Base-by-base conservation (phyloP, 2,888 invertebrate genomes). In the Oeneis ivallda region DNA sequence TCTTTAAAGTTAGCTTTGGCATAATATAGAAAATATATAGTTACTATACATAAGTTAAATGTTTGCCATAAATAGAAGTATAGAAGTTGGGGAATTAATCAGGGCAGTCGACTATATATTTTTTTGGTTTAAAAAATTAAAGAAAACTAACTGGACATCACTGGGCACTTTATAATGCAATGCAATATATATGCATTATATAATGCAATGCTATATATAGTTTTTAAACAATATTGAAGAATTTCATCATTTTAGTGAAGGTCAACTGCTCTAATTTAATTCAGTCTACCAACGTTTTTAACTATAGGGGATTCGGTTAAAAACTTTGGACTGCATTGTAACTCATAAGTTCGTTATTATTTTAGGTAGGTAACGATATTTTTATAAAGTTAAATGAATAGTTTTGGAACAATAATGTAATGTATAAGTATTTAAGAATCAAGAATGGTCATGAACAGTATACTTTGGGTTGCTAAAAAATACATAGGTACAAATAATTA, bases 1-100 rank as follows among this genome's bases (percentile, higher is more conserved):
- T 37, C 15, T 32, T 47, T 37, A 8, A 43, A 11, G 5, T 49
- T 19, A 47, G 9, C 15, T 1, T 61, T 26, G 39, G 41, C 26
- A 19, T 43, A 17, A 19, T 43, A 17, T 54, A 54, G 15, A 37
- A n/a, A 50, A 11, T 11, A 26, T 9, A 11, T 50, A 49, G 17
- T 10, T 49, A 49, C 10, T n/a, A 49, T 59, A n/a, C n/a, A n/a
- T n/a, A n/a, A 65, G 56, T n/a, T 66, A 68, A 39, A 17, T 37
- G 37, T 68, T 68, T 68, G 66, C 68, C 66, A 68, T 66, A 63
- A 52, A 56, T 60, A n/a, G 52, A 52, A 19, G 11, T 39, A 10
- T 39, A 7, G 17, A 41, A n/a, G 37, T 54, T 54, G 8, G 39
- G 17, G 56, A 7, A 13, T 37, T 15, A 32, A n/a, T 53, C 37